Evolutionary conservation across 2,888 invertebrate genomes (phyloP).

Genomic region (Dendrolimus houi): DNA sequence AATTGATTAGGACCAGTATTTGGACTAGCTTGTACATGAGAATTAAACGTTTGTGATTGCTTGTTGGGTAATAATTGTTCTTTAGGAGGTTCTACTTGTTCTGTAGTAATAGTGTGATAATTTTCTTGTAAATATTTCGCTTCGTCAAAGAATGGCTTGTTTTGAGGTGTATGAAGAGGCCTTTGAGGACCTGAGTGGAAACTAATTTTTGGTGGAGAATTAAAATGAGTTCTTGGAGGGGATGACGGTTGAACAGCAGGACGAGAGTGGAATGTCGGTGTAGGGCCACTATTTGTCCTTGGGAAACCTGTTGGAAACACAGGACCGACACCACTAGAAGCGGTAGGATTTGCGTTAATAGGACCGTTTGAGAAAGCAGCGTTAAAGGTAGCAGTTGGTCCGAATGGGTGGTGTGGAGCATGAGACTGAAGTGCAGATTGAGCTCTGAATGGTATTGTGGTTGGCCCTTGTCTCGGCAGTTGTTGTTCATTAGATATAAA

Average conservation of each 20-base stretch:
- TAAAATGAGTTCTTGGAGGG: conserved; percentile 48
- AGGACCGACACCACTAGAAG: conserved; percentile 45
- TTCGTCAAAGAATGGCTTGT: conserved; percentile 63
- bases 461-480: conserved; percentile 58
- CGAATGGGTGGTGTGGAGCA: conserved; percentile 45
- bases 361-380: conserved; percentile 39
- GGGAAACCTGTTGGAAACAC: conserved; percentile 45
- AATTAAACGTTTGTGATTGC: conserved; percentile 46
- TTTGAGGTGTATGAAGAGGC: conserved; percentile 62
- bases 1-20: conserved; percentile 48
- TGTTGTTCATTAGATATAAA: conserved; percentile 53
- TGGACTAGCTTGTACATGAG: conserved; percentile 41
- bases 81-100: conserved; percentile 61
- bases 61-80: conserved; percentile 53
- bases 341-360: conserved; percentile 36
- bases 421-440: conserved; percentile 46
- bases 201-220: conserved; percentile 52
- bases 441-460: conserved; percentile 52
- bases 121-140: conserved; percentile 72
- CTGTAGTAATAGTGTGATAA: conserved; percentile 69
- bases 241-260: conserved; percentile 44
- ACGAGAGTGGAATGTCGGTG: conserved; percentile 43
- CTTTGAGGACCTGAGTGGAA: conserved; percentile 73
- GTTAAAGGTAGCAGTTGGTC: conserved; percentile 40
- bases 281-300: conserved; percentile 36